Evolutionary conservation across 2,797 vertebrate genomes (phyloP), one percentile per base, ranked within the genome.

Genomic region (Fratercula arctica): DNA sequence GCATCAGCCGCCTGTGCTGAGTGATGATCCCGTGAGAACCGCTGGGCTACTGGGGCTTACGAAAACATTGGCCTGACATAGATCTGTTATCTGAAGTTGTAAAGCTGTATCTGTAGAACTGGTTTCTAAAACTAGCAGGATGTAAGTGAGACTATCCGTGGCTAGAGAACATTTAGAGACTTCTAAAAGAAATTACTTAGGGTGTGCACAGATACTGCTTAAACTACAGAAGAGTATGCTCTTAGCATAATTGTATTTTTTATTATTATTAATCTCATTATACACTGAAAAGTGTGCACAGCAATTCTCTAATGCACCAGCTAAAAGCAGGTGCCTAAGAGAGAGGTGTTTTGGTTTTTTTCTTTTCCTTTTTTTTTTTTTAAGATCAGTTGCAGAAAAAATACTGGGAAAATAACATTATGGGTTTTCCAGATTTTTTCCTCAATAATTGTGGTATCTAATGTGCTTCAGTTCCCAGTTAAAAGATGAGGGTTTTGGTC

Each of bases 351-450:
- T 19, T 45, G 18, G 10, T 46, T 6, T 68, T 25, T 51, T 10
- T 41, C 13, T 45, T 25, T 8, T 6, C 23, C 25, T 45, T 46
- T 8, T 13, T 60, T 25, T 25, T 50, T 64, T 75, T 35, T 53
- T 4, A 53, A 85, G 28, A 53, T 86, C n/a, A 43, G 28, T 66
- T 73, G 54, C 64, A 73, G 83, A 37, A 60, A 61, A 88, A 46
- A 39, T 16, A 39, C 66, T 41, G 85, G 66, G 39, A 64, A 94
- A 95, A 63, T 11, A 67, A 3, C 39, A 37, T 70, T 82, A 82
- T 73, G 67, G 59, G 2, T 81, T 94, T 93, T 70, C 90, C 93
- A 92, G 92, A 70, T 6, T 64, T 78, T 81, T 82, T 9, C 60
- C 88, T 76, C 73, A 45, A 5, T 56, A 76, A 73, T n/a, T 87